Base-by-base conservation (phyloP, 2,888 invertebrate genomes). In the Dynastes hyllus region DNA sequence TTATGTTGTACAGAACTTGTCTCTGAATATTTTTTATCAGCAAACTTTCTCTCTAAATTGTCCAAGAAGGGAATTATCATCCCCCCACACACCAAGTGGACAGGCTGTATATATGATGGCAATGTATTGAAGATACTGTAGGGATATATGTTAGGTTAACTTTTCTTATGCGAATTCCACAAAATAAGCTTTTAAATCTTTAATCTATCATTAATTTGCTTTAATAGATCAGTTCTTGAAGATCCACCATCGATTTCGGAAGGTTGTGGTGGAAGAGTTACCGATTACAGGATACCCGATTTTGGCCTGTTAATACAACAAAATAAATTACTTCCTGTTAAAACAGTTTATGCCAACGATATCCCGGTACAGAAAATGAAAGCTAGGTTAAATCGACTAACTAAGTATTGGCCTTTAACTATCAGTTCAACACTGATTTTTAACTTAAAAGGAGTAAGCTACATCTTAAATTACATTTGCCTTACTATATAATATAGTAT, bases 181-280 rank as follows among this genome's bases (percentile, higher is more conserved):
- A 32, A 32, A 32, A 32, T 3, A 32, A 32, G 32, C 32, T 37
- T 37, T 5, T 37, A 37, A 5, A 37, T 37, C 32, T 37, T 37
- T 5, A 37, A 45, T 45, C 2, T 45, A 22, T 22, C 22, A 37
- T 37, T 37, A 37, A 45, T 45, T 8, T 45, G 11, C 8, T 8
- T 45, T 45, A 1, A 45, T 76, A 88, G 97, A 53, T 95, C 96
- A 61, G 94, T 97, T 2, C 92, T 98, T 76, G 98, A 98, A 87
- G 98, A 98, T 88, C 97, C 97, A 0, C 98, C 98, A 0, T 96
- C 98, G 0, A 96, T 98, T 73, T 96, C 95, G 40, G 98, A 98
- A 89, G 98, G 98, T 0, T 94, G 95, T 53, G 98, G 98, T 0
- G 98, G 98, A 0, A 91, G 97, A 61, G 96, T 98, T 61, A 96